Evolutionary conservation across 2,797 vertebrate genomes (phyloP), one percentile per base, ranked within the genome.

Genomic region (Syngnathus rostellatus): DNA sequence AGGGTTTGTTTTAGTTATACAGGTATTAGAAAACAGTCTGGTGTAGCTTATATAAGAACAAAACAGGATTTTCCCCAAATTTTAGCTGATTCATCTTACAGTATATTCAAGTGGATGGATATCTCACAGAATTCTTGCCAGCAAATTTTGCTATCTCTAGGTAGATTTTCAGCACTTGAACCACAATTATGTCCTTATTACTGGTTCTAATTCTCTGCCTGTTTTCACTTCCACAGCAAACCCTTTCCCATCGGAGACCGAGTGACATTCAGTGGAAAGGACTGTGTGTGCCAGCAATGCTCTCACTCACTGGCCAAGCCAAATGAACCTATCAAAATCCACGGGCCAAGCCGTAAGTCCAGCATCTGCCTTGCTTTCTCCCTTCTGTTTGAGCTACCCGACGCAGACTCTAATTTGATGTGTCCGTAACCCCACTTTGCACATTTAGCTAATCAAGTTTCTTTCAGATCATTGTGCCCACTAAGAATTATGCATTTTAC

Each of bases 231-330:
- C 83, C 68, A 0, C 84, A 99, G 97, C 89, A 98, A 98, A 81
- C 93, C 95, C 0, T 99, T 99, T 86, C 97, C 97, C 54, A 98
- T 99, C 0, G 97, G 97, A 85, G 97, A 98, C 90, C 93, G 95
- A 88, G 97, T 99, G 66, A 99, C 96, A 0, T 98, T 99, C 92
- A 97, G 95, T 2, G 97, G 96, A 63, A 98, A 98, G 86, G 94
- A 97, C 78, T 98, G 96, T 0, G 93, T 99, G 67, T 99, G 97
- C 88, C 97, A 99, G 79, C 95, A 95, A 46, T 98, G 96, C 85
- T 98, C 96, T 65, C 92, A 92, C 73, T 87, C 92, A 55, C 92
- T 99, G 81, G 90, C 92, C 89, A 88, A 89, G 81, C 84, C 92
- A 85, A 93, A 92, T 78, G 94, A 98, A 77, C 97, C 97, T 58